Evolutionary conservation across 1,140 invertebrate species (phyloP).

Genomic region (Rhyzopertha dominica): DNA sequence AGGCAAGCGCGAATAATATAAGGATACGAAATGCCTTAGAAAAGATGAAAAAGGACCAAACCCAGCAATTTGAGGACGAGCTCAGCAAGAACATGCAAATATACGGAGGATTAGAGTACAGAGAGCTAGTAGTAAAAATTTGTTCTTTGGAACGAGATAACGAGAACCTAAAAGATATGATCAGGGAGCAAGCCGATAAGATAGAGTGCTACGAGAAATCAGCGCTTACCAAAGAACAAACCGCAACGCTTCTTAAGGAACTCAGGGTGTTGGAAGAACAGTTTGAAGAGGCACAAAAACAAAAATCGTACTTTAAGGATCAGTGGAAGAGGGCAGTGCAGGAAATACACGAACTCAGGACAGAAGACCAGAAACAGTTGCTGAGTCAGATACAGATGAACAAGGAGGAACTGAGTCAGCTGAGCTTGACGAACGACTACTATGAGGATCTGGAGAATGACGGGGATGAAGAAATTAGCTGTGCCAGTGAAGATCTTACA

Average conservation of each 20-base stretch:
- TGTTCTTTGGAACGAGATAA: conserved; percentile 45
- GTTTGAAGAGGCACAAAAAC: conserved; percentile 45
- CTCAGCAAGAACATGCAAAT: conserved; percentile 1
- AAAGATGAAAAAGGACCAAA: conserved; percentile 31
- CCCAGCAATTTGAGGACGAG: too few relatives aligned
- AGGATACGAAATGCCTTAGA: conserved; percentile 24
- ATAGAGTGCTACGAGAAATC: conserved; percentile 44
- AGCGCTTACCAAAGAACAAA: conserved; percentile 47
- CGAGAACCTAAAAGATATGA: conserved; percentile 40
- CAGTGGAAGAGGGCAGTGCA: conserved; percentile 49
- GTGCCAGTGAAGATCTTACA: background rate
- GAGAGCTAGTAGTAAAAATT: conserved; percentile 38
- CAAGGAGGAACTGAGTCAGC: conserved; percentile 45
- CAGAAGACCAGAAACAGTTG: conserved; percentile 46
- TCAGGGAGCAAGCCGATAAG: conserved; percentile 43
- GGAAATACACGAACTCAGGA: conserved; percentile 51
- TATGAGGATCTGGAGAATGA: conserved; percentile 5
- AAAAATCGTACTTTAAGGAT: conserved; percentile 52
- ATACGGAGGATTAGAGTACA: conserved; percentile 30
- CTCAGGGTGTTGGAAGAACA: conserved; percentile 50
- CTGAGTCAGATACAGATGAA: conserved; percentile 46
- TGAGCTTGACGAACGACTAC: too few relatives aligned
- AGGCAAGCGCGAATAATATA: conserved; percentile 12
- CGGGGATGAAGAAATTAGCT: background rate
- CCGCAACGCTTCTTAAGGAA: conserved; percentile 46